Percentiles rank a stretch among this genome's conserved stretches.
Conservation (phyloP, 2,888 invertebrate species). For the Epistrophella euchroma region DNA sequence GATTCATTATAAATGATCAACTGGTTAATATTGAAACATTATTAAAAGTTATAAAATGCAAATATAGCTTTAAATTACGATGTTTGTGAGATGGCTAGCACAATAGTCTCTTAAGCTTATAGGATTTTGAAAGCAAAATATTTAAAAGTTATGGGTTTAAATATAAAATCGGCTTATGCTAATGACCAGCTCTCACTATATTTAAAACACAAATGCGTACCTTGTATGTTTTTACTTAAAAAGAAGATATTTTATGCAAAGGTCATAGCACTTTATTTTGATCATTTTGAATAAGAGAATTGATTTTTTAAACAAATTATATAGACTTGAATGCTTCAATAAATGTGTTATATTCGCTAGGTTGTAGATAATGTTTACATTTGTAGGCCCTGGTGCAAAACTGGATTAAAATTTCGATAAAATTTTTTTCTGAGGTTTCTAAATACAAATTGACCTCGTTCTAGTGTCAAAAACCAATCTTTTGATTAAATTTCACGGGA, state of each 20-base stretch:
- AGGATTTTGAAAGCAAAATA: background rate
- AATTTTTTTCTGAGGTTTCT: too few species aligned
- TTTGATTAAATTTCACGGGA: too few species aligned
- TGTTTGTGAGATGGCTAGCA: background rate
- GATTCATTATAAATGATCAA: background rate
- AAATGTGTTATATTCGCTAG: too few species aligned
- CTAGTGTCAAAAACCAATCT: too few species aligned
- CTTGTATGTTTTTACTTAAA: background rate
- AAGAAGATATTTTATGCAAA: background rate
- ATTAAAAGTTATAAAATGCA: background rate
- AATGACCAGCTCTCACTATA: slow-evolving; percentile 25
- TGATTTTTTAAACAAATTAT: background rate
- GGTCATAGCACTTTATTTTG: background rate
- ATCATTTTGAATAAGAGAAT: background rate
- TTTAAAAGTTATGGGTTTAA: background rate
- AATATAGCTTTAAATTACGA: slow-evolving; percentile 2
- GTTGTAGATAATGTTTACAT: too few species aligned
- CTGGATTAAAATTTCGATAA: too few species aligned
- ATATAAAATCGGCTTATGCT: background rate
- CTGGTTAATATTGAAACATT: background rate
- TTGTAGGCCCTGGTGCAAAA: too few species aligned
- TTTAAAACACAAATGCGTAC: background rate
- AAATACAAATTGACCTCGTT: too few species aligned
- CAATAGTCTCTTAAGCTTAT: background rate
- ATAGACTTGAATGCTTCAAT: too few species aligned